These are phyloP conservation scores for Chaunax sp. DNA, from an alignment of 2,797 vertebrate genomes.

Conservation along the genomic window DNA sequence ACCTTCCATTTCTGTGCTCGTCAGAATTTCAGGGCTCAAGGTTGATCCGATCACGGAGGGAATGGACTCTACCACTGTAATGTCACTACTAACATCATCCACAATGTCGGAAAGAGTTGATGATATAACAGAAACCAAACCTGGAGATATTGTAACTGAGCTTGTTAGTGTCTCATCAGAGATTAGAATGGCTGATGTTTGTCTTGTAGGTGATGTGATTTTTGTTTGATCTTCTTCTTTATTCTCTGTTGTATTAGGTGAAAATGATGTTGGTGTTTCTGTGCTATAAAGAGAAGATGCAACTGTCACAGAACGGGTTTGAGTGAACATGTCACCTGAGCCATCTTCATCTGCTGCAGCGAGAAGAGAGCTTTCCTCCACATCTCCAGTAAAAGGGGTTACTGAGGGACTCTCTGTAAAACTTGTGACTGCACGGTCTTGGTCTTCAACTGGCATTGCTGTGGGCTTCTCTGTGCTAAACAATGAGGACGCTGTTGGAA, in stretches of 20 bases:
- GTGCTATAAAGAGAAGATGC: not conserved
- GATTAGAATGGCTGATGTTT: not conserved
- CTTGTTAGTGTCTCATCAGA: not conserved
- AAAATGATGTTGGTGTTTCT: not conserved
- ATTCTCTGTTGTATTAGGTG: not conserved
- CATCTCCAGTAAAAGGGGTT: no score
- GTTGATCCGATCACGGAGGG: not conserved
- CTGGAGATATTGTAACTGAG: constrained; percentile 3
- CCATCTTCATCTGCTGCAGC: constrained; percentile 14
- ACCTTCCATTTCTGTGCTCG: not conserved
- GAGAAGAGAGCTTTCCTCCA: not conserved
- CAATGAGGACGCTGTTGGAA: not conserved
- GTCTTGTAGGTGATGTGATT: not conserved
- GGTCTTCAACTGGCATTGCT: not conserved
- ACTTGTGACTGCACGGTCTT: no score
- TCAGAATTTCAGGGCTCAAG: not conserved
- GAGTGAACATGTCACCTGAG: constrained; percentile 35
- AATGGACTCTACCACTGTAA: not conserved
- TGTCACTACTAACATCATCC: not conserved
- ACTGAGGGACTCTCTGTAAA: no score
- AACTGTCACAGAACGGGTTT: not conserved
- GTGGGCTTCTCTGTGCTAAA: not conserved
- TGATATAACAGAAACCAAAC: not conserved
- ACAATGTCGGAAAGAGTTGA: not conserved
- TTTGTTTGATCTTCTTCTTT: not conserved